These are phyloP conservation scores for Sepiola atlantica DNA, from an alignment of 2,888 invertebrate genomes.

Conservation along the genomic window DNA sequence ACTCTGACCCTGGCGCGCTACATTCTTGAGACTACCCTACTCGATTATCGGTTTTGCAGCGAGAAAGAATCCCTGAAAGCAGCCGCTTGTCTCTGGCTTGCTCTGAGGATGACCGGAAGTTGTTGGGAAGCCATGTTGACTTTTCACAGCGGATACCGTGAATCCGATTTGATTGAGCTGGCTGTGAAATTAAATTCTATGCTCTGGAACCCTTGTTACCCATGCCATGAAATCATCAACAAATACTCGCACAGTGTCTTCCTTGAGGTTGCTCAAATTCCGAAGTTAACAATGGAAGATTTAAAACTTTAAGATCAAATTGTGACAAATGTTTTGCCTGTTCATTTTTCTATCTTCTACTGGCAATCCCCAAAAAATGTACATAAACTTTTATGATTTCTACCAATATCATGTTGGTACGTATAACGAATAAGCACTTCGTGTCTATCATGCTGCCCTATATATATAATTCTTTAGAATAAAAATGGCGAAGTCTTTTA, in stretches of 20 bases:
- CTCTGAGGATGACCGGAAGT: conserved; percentile 86
- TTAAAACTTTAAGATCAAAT: conserved; percentile 49
- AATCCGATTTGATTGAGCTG: conserved; percentile 84
- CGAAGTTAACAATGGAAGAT: conserved; percentile 70
- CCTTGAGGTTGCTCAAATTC: conserved; percentile 91
- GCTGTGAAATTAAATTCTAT: conserved; percentile 84
- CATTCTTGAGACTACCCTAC: conserved; percentile 92
- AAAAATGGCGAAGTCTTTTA: neutral
- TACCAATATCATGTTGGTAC: neutral
- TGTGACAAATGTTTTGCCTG: neutral
- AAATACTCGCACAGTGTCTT: conserved; percentile 96
- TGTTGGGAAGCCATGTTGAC: conserved; percentile 75
- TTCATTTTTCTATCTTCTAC: neutral
- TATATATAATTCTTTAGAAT: neutral
- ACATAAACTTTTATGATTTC: too few relatives aligned
- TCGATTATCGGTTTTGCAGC: conserved; percentile 89
- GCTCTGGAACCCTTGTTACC: conserved; percentile 84
- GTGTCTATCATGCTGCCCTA: neutral
- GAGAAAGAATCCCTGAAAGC: conserved; percentile 92
- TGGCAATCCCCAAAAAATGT: too few relatives aligned
- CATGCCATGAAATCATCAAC: conserved; percentile 88
- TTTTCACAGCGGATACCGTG: conserved; percentile 81
- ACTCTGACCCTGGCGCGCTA: conserved; percentile 94
- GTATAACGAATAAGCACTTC: neutral
- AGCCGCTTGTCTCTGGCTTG: conserved; percentile 89